Percentiles rank a stretch among this genome's conserved stretches.
Evolutionary conservation across 1,140 invertebrate genomes (phyloP).

Genomic region (Brachionus sp.): DNA sequence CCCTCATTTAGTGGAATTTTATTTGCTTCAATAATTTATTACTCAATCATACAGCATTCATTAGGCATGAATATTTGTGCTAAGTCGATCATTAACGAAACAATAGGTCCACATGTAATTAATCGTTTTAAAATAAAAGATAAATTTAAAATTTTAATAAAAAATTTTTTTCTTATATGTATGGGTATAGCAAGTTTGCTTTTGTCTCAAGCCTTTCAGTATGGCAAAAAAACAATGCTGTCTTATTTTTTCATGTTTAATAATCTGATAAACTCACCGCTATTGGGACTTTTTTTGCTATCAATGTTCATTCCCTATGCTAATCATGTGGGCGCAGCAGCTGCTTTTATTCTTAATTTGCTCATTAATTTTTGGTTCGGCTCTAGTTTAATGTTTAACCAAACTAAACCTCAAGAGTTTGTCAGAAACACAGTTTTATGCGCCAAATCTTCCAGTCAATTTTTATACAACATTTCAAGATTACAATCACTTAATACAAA

Average conservation of each 20-base stretch:
- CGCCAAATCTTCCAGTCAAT: background rate
- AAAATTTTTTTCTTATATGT: background rate
- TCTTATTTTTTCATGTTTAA: conserved; percentile 29
- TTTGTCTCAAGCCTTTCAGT: background rate
- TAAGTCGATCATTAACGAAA: background rate
- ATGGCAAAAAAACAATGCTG: conserved; percentile 15
- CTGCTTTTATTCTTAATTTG: background rate
- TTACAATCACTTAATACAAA: background rate
- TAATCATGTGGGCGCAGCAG: background rate
- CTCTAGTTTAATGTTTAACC: conserved; percentile 1
- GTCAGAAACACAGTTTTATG: background rate
- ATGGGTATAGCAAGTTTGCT: background rate
- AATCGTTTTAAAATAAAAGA: background rate
- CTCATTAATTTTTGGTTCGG: conserved; percentile 13
- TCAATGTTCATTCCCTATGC: conserved; percentile 28
- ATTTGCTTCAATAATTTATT: conserved; percentile 27
- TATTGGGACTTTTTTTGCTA: conserved; percentile 15
- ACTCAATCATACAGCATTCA: conserved; percentile 17
- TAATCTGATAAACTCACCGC: background rate
- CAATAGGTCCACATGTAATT: background rate
- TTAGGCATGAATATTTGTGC: background rate
- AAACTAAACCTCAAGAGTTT: background rate
- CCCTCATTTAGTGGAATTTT: background rate
- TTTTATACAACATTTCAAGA: background rate
- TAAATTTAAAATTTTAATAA: background rate